Conservation (phyloP, 2,888 invertebrate genomes). For the Lepidochrysops patricia region DNA sequence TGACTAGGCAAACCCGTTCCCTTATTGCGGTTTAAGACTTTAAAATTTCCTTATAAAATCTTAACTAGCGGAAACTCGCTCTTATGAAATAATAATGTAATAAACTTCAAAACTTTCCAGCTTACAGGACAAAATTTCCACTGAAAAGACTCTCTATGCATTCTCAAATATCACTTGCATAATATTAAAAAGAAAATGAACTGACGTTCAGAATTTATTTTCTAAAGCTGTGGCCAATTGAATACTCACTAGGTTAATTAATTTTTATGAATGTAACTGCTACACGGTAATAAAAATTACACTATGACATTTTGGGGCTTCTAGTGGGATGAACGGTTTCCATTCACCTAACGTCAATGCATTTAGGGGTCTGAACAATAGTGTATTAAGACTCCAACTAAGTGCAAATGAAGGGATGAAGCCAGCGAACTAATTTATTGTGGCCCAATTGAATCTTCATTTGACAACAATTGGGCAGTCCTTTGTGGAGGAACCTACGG, state of each 20-base stretch:
- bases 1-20: constrained; percentile 54
- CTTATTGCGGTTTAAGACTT: constrained; percentile 16
- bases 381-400: constrained; percentile 26
- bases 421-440: constrained; percentile 39
- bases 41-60: constrained; percentile 6
- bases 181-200: neutral
- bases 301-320: neutral
- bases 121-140: constrained; percentile 1
- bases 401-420: constrained; percentile 53
- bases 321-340: neutral
- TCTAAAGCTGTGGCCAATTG: neutral
- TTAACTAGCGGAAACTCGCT: constrained; percentile 1
- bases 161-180: constrained; percentile 8
- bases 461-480: constrained; percentile 62
- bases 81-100: constrained; percentile 8
- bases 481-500: constrained; percentile 42
- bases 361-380: constrained; percentile 30
- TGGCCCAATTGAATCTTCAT: constrained; percentile 69
- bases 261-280: too few species aligned
- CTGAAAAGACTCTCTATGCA: constrained; percentile 1
- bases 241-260: neutral
- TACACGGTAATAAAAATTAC: neutral
- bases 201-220: neutral
- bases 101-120: constrained; percentile 5
- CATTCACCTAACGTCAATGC: neutral